Evolutionary conservation across 2,888 invertebrate species (phyloP), one percentile per base, ranked within the genome.

Genomic region (Drosophila pseudotalamancana): DNA sequence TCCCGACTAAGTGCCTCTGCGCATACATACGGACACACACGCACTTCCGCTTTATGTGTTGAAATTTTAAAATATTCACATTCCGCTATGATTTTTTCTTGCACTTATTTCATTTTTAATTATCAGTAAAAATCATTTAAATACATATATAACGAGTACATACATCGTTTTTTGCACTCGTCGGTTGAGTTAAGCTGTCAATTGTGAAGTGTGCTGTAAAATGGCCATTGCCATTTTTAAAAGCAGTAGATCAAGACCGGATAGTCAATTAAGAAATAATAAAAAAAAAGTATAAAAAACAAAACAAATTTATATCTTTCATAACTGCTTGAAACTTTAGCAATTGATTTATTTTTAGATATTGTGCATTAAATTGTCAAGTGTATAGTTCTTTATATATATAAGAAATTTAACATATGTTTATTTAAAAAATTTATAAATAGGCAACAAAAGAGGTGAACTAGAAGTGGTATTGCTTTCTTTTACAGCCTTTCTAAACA

Each of bases 1-100:
- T 79, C 79, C 63, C 59, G 73, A 73, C 65, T 80, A 86, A 82
- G 81, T 83, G 83, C 77, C 66, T 49, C 16, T 43, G 48, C 37
- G 9, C 51, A 37, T 55, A n/a, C 43, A 45, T 19, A 42, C 42
- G 32, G 46, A 43, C 39, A 25, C 57, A 43, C 35, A 34, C 42
- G 39, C 42, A 62, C 49, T 61, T 70, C 64, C 70, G 64, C 21
- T 65, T 19, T 45, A 49, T 70, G 31, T 48, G 53, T 61, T 27
- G 51, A 49, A 54, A 63, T 56, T 54, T 56, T 54, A 60, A 48
- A 70, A 60, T 70, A 61, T 69, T 53, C 64, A 31, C 40, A 56
- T 14, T 60, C 51, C n/a, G n/a, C 69, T 59, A 74, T 72, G 63
- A 31, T 63, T 62, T 59, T 64, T 42, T 40, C 43, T 54, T 39